A percentile compares a stretch with the other conserved stretches of the same genome.
Conservation (phyloP, 1,140 invertebrate genomes). For the Microplitis demolitor region DNA sequence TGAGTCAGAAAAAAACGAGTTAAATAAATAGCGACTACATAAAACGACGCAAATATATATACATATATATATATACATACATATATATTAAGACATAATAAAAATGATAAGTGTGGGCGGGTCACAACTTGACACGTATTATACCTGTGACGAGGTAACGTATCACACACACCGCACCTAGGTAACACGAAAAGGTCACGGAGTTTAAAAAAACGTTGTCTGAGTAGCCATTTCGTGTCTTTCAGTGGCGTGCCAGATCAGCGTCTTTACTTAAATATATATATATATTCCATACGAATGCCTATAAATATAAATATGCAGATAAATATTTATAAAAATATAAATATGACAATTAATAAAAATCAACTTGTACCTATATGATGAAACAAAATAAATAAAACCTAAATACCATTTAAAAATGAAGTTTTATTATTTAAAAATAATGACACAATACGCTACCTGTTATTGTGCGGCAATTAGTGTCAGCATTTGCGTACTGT, state of each 20-base stretch:
- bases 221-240: conserved; percentile 21
- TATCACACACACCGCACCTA: conserved; percentile 5
- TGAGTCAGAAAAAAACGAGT: neutral
- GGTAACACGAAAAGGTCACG: conserved; percentile 6
- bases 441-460: neutral
- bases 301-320: too few relatives aligned
- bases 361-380: too few relatives aligned
- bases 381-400: too few relatives aligned
- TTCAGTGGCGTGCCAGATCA: conserved; percentile 15
- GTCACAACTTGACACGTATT: conserved; percentile 14
- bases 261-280: conserved; percentile 2
- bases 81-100: neutral
- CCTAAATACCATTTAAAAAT: too few relatives aligned
- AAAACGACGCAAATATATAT: neutral
- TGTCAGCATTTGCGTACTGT: neutral
- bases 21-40: neutral
- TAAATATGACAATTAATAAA: too few relatives aligned
- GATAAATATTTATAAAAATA: too few relatives aligned
- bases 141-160: conserved; percentile 2
- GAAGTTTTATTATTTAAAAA: too few relatives aligned
- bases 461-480: neutral
- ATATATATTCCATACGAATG: too few relatives aligned
- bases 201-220: neutral
- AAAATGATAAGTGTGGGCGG: conserved; percentile 8
- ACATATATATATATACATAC: neutral